Evolutionary conservation across 2,797 vertebrate genomes (phyloP).

Genomic region (Chiroxiphia lanceolata): DNA sequence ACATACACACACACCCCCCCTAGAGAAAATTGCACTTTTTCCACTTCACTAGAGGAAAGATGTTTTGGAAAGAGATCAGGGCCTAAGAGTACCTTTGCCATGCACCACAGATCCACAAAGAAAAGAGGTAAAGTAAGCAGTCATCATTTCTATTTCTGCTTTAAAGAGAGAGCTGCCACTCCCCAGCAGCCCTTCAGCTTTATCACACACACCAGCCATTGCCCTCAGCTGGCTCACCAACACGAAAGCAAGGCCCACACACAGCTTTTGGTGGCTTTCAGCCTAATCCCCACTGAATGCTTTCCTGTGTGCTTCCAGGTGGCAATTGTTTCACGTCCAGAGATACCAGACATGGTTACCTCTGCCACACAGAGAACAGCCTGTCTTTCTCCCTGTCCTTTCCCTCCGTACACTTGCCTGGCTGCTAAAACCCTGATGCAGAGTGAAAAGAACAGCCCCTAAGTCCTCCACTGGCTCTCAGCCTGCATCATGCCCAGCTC

Average conservation of each 20-base stretch:
- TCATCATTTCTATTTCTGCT: background rate
- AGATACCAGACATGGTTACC: background rate
- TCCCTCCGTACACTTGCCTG: background rate
- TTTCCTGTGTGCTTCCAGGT: background rate
- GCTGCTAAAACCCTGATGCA: background rate
- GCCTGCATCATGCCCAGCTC: background rate
- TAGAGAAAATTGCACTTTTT: background rate
- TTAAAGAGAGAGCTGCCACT: background rate
- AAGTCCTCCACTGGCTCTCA: background rate
- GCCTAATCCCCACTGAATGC: background rate
- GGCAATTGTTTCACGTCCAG: background rate
- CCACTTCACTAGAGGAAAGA: background rate
- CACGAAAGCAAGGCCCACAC: background rate
- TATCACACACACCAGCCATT: background rate
- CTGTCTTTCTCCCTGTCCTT: background rate
- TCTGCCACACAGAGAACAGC: background rate
- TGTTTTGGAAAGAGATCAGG: background rate
- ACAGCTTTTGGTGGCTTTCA: background rate
- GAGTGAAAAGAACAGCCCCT: background rate
- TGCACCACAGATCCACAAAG: background rate
- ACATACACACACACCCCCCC: background rate
- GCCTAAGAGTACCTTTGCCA: background rate
- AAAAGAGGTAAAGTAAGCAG: background rate
- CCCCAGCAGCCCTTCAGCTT: background rate
- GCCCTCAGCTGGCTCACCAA: background rate